phyloP scores from a whole-genome alignment of 2,797 vertebrate species.

The Arctocebus calabarensis region DNA sequence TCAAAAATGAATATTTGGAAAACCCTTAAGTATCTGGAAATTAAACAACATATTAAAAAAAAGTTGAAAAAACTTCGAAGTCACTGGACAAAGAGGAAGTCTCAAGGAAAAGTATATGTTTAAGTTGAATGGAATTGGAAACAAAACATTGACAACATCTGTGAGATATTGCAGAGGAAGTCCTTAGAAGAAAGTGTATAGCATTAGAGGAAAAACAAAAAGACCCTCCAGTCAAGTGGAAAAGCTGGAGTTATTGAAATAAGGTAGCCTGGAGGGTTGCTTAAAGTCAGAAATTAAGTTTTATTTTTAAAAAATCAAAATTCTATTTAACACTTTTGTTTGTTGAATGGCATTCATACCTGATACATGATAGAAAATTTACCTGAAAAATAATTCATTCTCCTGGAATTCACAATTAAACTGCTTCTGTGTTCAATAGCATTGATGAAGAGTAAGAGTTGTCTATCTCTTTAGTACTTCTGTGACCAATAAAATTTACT shows the following conservation, averaged over 20 bases:
- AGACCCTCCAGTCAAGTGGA: neutral
- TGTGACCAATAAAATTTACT: neutral
- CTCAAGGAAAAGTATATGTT: neutral
- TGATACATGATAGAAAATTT: neutral
- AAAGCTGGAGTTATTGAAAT: neutral
- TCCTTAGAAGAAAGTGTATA: neutral
- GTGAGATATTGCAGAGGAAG: neutral
- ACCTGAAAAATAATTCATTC: conserved; percentile 17
- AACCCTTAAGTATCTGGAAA: neutral
- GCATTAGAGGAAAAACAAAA: no score
- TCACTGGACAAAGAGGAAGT: neutral
- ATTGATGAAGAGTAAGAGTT: neutral
- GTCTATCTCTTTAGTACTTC: neutral
- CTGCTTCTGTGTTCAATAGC: neutral
- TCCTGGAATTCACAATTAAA: neutral
- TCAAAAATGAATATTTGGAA: neutral
- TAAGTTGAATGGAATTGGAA: neutral
- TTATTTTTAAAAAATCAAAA: neutral
- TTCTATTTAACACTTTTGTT: neutral
- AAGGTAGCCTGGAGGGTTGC: neutral
- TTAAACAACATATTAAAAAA: neutral
- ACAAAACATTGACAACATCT: neutral
- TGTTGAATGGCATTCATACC: neutral
- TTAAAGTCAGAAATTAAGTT: conserved; percentile 42
- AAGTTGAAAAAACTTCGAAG: no score